Conservation (phyloP, 2,888 invertebrate genomes). For the Caenorhabditis afra region DNA sequence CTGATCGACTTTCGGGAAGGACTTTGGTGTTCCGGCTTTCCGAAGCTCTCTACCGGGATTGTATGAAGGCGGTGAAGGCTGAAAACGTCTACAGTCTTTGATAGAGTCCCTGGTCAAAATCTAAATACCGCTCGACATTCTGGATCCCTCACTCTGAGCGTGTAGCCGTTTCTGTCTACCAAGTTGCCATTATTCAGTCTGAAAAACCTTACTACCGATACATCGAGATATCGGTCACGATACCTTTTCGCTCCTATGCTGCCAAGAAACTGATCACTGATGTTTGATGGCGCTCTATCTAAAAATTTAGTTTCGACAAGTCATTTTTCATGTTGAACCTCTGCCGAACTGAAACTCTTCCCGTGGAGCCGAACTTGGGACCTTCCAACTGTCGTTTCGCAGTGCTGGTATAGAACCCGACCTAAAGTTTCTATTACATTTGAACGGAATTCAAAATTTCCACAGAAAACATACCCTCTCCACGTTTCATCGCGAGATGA, state of each 20-base stretch:
- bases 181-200: conserved; percentile 38
- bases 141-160: conserved; percentile 17
- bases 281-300: conserved; percentile 39
- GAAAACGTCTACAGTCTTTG: background rate
- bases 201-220: conserved; percentile 10
- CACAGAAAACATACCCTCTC: conserved; percentile 14
- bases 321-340: conserved; percentile 1
- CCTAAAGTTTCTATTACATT: background rate
- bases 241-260: conserved; percentile 39
- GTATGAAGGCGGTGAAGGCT: conserved; percentile 32
- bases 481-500: conserved; percentile 21
- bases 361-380: background rate
- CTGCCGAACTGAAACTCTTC: conserved; percentile 5
- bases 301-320: background rate
- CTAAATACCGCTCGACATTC: conserved; percentile 31
- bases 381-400: background rate
- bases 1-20: background rate
- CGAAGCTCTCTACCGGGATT: conserved; percentile 28
- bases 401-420: background rate
- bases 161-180: conserved; percentile 37
- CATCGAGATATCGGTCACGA: too few relatives aligned
- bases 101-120: too few relatives aligned
- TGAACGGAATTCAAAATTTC: background rate
- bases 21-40: background rate
- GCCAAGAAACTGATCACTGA: conserved; percentile 27